A percentile compares a stretch with the other conserved stretches of the same genome.
These are phyloP conservation scores for Acestrorhynchus altus DNA, from an alignment of 2,797 vertebrate species.

Conservation along the genomic window DNA sequence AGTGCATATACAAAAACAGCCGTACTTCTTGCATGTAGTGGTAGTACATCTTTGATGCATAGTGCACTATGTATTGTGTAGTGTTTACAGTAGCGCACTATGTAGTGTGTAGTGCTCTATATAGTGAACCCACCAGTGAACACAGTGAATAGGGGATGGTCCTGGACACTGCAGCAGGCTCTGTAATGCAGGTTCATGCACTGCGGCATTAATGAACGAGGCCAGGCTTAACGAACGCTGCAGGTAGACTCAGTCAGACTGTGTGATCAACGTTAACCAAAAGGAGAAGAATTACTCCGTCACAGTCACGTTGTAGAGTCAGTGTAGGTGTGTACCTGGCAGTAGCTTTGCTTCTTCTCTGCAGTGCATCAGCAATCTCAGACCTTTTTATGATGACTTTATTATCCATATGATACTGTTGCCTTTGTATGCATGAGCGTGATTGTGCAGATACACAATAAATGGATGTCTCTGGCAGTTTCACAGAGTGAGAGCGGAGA, in stretches of 20 bases:
- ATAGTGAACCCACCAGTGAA: no score
- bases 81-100: no score
- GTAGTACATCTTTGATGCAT: no score
- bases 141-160: no score
- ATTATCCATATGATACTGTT: neutral
- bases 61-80: no score
- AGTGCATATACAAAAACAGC: no score
- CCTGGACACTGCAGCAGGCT: no score
- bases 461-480: neutral
- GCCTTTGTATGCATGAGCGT: conserved; percentile 36
- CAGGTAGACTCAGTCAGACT: neutral
- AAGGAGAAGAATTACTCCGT: neutral
- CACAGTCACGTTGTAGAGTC: neutral
- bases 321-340: conserved; percentile 12
- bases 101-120: no score
- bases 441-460: neutral
- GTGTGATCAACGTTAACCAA: neutral
- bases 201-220: neutral
- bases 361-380: conserved; percentile 30
- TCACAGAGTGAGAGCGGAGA: neutral
- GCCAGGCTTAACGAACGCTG: neutral
- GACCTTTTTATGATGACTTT: neutral
- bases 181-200: neutral
- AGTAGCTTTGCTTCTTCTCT: conserved; percentile 13
- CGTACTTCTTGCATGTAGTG: no score